Base-by-base conservation (phyloP, 2,113 vertebrate genomes). In the Cardinalis cardinalis region DNA sequence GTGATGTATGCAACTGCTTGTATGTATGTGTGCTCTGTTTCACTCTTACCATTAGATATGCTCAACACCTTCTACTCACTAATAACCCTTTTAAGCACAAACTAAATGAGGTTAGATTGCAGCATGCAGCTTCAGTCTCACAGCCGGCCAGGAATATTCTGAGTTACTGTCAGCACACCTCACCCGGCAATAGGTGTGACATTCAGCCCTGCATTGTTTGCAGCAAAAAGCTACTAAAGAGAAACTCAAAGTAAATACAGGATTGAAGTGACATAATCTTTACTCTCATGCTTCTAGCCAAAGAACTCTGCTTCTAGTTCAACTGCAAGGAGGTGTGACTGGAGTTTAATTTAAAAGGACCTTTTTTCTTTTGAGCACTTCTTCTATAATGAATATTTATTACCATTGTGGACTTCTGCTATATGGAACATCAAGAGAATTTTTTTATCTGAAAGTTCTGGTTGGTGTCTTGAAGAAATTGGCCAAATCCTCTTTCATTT, bases 201-300 rank as follows among this genome's bases (percentile, higher is more conserved):
- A 32, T 87, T 68, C 0, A 0, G 2, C 3, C 9, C 19, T 52
- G 53, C 0, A 0, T 25, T 51, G 4, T 64, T 20, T 68, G 46
- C 29, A 74, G 34, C 19, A 77, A 4, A 60, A 71, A 81, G 6
- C 44, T 63, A 15, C 40, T 36, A 29, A 71, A 70, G 26, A 48
- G 66, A 80, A 72, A n/a, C 6, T 69, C 32, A 20, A 18, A 74
- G 9, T 14, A 60, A 90, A 69, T 21, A 34, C 2, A 65, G 51
- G 92, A 79, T 17, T 24, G 13, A 79, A 72, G 41, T 17, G 12
- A 84, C 78, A 69, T 41, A 3, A 55, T 58, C 36, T 59, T 93
- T 55, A 38, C 18, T 68, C 2, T 78, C 18, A 28, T 38, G 14
- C 21, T 32, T 53, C 40, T 87, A 64, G 13, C 8, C 41, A 41